Evolutionary conservation across 2,113 vertebrate species (phyloP).

Genomic region (Suncus etruscus): DNA sequence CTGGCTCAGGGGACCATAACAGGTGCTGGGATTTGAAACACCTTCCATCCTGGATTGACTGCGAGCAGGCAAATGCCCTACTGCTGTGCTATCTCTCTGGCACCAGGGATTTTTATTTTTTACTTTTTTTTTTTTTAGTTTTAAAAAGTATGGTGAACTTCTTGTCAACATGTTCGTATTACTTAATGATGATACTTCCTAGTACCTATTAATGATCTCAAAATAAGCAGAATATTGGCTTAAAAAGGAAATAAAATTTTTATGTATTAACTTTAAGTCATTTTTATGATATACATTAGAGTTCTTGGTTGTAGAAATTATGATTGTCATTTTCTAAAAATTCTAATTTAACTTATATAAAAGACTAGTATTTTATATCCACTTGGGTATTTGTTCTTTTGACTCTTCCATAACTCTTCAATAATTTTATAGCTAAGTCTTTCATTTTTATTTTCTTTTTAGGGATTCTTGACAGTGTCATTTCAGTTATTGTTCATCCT

Average conservation of each 20-base stretch:
- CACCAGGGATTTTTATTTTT: too few species aligned
- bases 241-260: conserved; percentile 57
- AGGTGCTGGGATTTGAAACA: too few species aligned
- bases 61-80: too few species aligned
- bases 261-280: conserved; percentile 34
- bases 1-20: too few species aligned
- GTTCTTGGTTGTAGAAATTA: not conserved
- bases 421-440: not conserved
- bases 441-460: conserved; percentile 70
- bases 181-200: conserved; percentile 40
- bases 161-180: conserved; percentile 42
- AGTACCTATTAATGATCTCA: conserved; percentile 26
- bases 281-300: conserved; percentile 29
- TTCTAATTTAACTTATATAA: conserved; percentile 39
- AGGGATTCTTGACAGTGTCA: conserved; percentile 93
- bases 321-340: not conserved
- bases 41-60: too few species aligned
- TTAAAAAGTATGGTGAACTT: too few species aligned
- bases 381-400: not conserved
- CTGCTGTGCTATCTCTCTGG: too few species aligned
- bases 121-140: too few species aligned
- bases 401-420: not conserved
- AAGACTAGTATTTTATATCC: conserved; percentile 30
- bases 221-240: not conserved
- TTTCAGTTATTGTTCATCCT: conserved; percentile 92